Base-by-base conservation (phyloP, 2,888 invertebrate species). In the Listrodromus nycthemerus region DNA sequence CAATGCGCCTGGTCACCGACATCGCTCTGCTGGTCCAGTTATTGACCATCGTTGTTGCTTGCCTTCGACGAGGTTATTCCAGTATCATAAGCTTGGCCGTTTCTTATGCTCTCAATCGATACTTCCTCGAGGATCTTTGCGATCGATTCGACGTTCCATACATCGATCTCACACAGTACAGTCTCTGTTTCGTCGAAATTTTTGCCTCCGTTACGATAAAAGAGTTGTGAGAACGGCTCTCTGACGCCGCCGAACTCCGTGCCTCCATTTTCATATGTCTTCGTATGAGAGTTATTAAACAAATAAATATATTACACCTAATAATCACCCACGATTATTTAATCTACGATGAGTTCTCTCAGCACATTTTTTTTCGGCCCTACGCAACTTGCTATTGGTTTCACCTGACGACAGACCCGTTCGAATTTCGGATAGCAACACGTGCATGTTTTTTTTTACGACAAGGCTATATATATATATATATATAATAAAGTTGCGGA, bases 131-230 rank as follows among this genome's bases (percentile, higher is more conserved):
- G 83, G 91, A 91, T 70, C 91, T 93, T 74, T 92, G 92, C 86
- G 93, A 93, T 86, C 89, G 88, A 61, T 92, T 90, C 66, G 93
- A 91, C 71, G 92, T 93, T 41, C 93, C 93, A 21, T 91, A 92
- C 71, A 88, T 88, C 55, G 93, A 93, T 82, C 79, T 93, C 2
- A 89, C 90, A 0, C 93, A 93, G 63, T 93, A 93, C 85, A 91
- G 91, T 69, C 82, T 92, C 5, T 91, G 91, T 70, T 93, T 93
- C 79, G 89, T 92, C 41, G 91, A 92, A 86, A 86, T 92, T 50
- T 93, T 93, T 66, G 90, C 91, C 21, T 82, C 91, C 8, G 87
- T 88, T 37, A 89, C 92, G 16, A 85, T 93, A 30, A 91, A 90
- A 74, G 92, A 93, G 73, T 71, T 91, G 27, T 91, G 85, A 88